Base-by-base conservation (phyloP, 2,888 invertebrate species). In the Tiliacea aurago region DNA sequence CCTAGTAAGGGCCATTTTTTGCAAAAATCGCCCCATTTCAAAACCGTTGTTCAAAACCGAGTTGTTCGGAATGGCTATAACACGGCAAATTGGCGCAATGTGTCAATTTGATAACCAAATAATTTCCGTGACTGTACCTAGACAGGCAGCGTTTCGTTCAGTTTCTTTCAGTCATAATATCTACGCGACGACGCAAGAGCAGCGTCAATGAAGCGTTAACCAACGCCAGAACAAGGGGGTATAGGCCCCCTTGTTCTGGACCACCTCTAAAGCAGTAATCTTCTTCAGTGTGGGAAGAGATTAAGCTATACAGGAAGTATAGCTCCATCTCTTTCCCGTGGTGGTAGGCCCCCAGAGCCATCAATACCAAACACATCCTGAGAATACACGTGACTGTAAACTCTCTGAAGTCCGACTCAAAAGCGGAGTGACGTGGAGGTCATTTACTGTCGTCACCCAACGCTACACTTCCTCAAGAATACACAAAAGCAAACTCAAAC, bases 391-490 rank as follows among this genome's bases (percentile, higher is more conserved):
- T 33, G 41, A 58, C n/a, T 41, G 4, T 9, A 56, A 49, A 74
- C 18, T 43, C 7, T 56, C n/a, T n/a, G 37, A 56, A 28, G 7
- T 47, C 41, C 11, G 43, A 56, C 33, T 43, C 15, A 45, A 59
- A 37, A 9, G 18, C 18, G 0, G 41, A 47, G 0, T 41, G 47
- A 55, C 13, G n/a, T 10, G 6, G 5, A 76, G 18, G 13, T 51
- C 0, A 37, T 37, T 79, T 71, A 28, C 58, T 41, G 4, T 45
- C n/a, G 62, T 83, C 70, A 78, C 33, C 33, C 65, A 70, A 18
- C 65, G n/a, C 23, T 70, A 47, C 47, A 45, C 65, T 78, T 79
- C 72, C 83, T 83, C 18, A 58, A 63, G 18, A 72, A 15, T n/a
- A 10, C 10, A 67, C 53, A 63, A 63, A 63, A 59, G 33, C 58